Percentiles rank a stretch among this genome's conserved stretches.
Evolutionary conservation across 1,140 invertebrate genomes (phyloP).

Genomic region (Eubasilissa regina): DNA sequence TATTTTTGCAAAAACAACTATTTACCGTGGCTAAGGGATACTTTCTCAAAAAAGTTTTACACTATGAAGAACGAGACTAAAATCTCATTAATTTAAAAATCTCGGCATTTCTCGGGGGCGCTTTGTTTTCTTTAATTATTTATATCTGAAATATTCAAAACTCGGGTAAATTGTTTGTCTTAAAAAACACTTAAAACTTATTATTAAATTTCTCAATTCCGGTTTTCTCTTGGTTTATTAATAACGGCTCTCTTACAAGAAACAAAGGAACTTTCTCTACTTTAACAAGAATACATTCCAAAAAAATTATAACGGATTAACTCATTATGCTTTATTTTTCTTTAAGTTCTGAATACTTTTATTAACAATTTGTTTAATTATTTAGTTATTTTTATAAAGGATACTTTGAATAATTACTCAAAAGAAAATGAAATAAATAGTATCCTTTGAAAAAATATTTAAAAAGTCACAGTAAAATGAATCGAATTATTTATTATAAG

Average conservation of each 20-base stretch:
- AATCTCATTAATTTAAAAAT: constrained; percentile 20
- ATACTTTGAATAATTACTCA: too few species aligned
- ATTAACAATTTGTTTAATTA: too few species aligned
- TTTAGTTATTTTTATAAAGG: too few species aligned
- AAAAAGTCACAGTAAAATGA: too few species aligned
- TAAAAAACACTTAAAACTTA: constrained; percentile 1
- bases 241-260: neutral
- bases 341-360: too few species aligned
- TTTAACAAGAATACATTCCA: too few species aligned
- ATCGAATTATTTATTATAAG: too few species aligned
- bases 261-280: constrained; percentile 1
- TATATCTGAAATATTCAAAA: constrained; percentile 20
- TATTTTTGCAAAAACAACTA: too few species aligned
- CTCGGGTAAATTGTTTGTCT: constrained; percentile 21
- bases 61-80: neutral
- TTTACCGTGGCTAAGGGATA: neutral
- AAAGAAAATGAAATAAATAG: too few species aligned
- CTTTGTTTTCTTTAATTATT: constrained; percentile 25
- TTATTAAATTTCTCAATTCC: neutral
- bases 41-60: constrained; percentile 4
- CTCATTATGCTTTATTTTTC: too few species aligned
- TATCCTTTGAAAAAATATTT: too few species aligned
- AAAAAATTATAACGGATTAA: too few species aligned
- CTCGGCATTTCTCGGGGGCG: neutral
- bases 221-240: neutral